Conservation (phyloP, 2,113 vertebrate species). For the Ciconia maguari region DNA sequence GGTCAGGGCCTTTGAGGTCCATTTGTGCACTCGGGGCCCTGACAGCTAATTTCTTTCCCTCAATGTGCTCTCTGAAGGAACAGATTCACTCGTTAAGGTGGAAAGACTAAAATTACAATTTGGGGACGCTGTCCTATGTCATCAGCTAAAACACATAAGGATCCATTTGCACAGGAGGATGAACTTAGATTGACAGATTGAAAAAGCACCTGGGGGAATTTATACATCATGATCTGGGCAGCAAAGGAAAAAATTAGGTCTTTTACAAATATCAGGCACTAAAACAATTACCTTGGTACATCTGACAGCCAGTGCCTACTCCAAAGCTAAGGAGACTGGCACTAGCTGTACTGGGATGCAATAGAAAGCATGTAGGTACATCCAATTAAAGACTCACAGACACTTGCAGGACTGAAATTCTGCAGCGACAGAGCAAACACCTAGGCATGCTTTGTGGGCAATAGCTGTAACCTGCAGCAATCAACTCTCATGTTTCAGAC, state of each 20-base stretch:
- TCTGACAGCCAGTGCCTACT: background rate
- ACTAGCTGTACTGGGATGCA: background rate
- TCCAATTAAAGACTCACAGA: background rate
- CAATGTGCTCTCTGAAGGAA: background rate
- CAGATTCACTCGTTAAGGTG: background rate
- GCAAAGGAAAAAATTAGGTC: background rate
- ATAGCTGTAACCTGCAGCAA: background rate
- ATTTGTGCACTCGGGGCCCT: background rate
- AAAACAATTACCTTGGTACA: background rate
- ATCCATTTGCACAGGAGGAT: background rate
- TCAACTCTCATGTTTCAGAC: background rate
- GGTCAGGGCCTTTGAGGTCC: fast-evolving
- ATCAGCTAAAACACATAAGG: constrained; percentile 52
- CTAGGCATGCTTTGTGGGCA: fast-evolving
- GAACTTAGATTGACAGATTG: background rate
- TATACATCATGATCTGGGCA: background rate
- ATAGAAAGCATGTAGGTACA: background rate
- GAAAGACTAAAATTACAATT: constrained; percentile 16
- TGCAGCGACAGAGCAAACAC: background rate
- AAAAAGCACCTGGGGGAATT: background rate
- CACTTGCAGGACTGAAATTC: background rate
- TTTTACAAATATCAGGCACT: background rate
- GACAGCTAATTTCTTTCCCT: background rate
- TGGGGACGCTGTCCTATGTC: background rate
- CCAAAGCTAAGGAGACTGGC: background rate